Percentiles rank a stretch among this genome's conserved stretches.
Evolutionary conservation across 53 echinoderm and acorn worm species (phyloP).

Genomic region (Apostichopus leukothele): DNA sequence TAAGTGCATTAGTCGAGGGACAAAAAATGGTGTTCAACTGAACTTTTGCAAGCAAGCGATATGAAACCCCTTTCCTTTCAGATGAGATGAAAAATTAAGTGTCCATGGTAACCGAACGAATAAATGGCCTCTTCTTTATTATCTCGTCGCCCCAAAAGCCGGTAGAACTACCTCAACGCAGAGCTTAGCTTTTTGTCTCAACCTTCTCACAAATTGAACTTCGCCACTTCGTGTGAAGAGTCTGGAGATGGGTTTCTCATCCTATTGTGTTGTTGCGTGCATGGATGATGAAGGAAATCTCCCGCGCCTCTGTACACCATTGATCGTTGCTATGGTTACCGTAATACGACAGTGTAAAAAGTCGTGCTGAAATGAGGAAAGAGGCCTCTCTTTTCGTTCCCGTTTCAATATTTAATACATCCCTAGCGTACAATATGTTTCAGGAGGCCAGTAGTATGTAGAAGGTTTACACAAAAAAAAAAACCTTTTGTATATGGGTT

Average conservation of each 20-base stretch:
- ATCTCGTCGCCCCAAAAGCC: conserved; percentile 27
- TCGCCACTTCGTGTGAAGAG: conserved; percentile 35
- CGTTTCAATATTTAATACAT: conserved; percentile 51
- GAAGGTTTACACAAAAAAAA: not conserved
- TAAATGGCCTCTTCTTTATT: conserved; percentile 46
- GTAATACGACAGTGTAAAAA: conserved; percentile 28
- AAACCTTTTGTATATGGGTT: conserved; percentile 1
- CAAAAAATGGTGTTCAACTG: conserved; percentile 14
- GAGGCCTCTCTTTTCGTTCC: conserved; percentile 43
- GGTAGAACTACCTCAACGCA: not conserved
- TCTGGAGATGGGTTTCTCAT: conserved; percentile 27
- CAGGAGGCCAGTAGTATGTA: conserved; percentile 15
- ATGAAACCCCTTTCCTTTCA: not conserved
- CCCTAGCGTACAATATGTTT: conserved; percentile 27
- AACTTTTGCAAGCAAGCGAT: not conserved
- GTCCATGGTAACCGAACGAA: conserved; percentile 24
- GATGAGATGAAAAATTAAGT: conserved; percentile 12
- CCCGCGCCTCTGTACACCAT: conserved; percentile 21
- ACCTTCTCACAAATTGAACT: conserved; percentile 19
- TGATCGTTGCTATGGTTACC: conserved; percentile 35
- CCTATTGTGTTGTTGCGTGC: conserved; percentile 40
- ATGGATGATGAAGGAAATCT: not conserved
- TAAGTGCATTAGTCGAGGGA: not conserved
- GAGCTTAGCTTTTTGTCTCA: not conserved
- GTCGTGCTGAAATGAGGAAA: conserved; percentile 44